Evolutionary conservation across 2,888 invertebrate species (phyloP).

Genomic region (Alloscopus bannaensis): DNA sequence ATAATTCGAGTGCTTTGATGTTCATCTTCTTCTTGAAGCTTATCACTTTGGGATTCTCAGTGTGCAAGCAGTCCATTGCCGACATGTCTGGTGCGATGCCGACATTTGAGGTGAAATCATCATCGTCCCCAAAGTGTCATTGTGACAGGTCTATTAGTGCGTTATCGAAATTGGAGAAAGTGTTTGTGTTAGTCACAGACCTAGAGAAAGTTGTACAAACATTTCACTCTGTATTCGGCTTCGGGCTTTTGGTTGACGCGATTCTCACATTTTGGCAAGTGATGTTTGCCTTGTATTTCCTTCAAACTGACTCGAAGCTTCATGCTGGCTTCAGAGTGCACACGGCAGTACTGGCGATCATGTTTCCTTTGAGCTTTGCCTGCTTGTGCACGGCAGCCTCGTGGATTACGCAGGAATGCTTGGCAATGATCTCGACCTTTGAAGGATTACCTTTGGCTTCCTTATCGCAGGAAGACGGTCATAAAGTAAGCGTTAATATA

Average conservation of each 20-base stretch:
- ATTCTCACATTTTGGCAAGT: constrained; percentile 24
- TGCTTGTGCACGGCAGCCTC: constrained; percentile 27
- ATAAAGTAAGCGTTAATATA: background rate
- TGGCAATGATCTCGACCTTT: background rate
- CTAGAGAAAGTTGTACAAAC: constrained; percentile 11
- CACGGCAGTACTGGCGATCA: constrained; percentile 27
- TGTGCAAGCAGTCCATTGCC: no score
- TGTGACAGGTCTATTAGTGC: no score
- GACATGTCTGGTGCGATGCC: no score
- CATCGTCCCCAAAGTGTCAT: no score
- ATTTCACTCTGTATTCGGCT: constrained; percentile 27
- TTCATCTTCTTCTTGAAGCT: constrained; percentile 41
- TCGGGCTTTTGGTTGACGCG: constrained; percentile 34
- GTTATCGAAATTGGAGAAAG: no score
- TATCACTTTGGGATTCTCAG: constrained; percentile 8
- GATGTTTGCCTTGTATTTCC: constrained; percentile 37
- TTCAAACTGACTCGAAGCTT: constrained; percentile 7
- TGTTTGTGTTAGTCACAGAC: constrained; percentile 14
- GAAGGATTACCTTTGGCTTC: background rate
- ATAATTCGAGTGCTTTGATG: constrained; percentile 28
- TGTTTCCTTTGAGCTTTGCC: constrained; percentile 3
- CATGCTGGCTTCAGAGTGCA: constrained; percentile 20
- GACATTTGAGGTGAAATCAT: no score
- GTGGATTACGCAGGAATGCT: constrained; percentile 17
- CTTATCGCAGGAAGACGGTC: background rate